phyloP scores from a whole-genome alignment of 2,888 invertebrate species.

The Xanthia icteritia region DNA sequence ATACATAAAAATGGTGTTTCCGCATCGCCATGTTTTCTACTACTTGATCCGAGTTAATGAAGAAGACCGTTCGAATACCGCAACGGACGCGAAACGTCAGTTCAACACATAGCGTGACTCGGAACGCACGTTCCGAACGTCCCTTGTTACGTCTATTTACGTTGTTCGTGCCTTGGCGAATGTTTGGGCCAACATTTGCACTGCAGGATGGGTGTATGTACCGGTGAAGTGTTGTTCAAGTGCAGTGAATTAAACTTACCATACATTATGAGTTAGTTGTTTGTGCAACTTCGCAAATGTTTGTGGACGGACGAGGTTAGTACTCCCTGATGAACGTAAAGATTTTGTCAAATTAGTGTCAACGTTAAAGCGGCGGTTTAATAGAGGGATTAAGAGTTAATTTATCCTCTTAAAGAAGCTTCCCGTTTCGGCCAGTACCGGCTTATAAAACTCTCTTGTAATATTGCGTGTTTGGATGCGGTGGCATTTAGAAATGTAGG shows the following conservation, averaged over 20 bases:
- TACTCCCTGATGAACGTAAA: slow-evolving; percentile 62
- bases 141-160: slow-evolving; percentile 78
- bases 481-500: slow-evolving; percentile 70
- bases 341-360: slow-evolving; percentile 64
- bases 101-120: slow-evolving; percentile 79
- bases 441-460: slow-evolving; percentile 56
- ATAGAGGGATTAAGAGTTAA: slow-evolving; percentile 63
- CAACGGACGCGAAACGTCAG: slow-evolving; percentile 77
- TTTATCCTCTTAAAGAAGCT: slow-evolving; percentile 57
- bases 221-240: slow-evolving; percentile 81
- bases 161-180: slow-evolving; percentile 75
- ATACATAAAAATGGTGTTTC: slow-evolving; percentile 52
- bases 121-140: slow-evolving; percentile 81
- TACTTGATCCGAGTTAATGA: slow-evolving; percentile 76
- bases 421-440: slow-evolving; percentile 46
- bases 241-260: slow-evolving; percentile 80
- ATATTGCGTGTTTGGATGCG: slow-evolving; percentile 67
- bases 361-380: slow-evolving; percentile 48
- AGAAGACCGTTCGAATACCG: slow-evolving; percentile 76
- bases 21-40: slow-evolving; percentile 67
- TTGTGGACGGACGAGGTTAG: slow-evolving; percentile 88
- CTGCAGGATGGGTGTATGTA: slow-evolving; percentile 78
- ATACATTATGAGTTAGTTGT: slow-evolving; percentile 81
- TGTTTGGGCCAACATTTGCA: slow-evolving; percentile 78
- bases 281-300: slow-evolving; percentile 80